These are phyloP conservation scores for Nymphalis urticae DNA, from an alignment of 2,888 invertebrate species.

Conservation along the genomic window DNA sequence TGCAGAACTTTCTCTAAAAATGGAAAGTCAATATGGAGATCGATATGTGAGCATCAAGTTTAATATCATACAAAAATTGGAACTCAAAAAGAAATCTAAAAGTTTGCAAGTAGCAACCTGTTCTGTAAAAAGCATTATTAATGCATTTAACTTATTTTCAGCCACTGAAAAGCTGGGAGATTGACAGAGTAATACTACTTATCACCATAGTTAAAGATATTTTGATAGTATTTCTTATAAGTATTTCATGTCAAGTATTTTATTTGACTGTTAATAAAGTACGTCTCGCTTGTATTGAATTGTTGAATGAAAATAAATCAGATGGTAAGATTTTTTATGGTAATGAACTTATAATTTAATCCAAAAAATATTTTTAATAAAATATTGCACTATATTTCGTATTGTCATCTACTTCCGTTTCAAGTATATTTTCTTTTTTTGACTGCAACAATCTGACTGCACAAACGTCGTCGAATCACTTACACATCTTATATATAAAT, in stretches of 20 bases:
- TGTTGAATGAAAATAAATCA: constrained; percentile 5
- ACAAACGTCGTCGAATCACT: too few relatives aligned
- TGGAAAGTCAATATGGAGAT: neutral
- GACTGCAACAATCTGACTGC: too few relatives aligned
- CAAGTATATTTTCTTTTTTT: too few relatives aligned
- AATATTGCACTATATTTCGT: too few relatives aligned
- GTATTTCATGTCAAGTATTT: constrained; percentile 20
- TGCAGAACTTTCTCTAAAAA: neutral
- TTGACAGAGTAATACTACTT: neutral
- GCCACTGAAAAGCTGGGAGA: neutral
- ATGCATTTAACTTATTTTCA: neutral
- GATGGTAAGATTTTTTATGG: constrained; percentile 6
- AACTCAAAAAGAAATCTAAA: too few relatives aligned
- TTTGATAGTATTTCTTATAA: neutral
- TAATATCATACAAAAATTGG: neutral
- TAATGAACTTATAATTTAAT: too few relatives aligned
- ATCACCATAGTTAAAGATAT: neutral
- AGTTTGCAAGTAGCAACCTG: too few relatives aligned
- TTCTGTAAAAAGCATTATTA: too few relatives aligned
- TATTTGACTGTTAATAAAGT: constrained; percentile 9
- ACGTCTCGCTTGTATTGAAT: constrained; percentile 5
- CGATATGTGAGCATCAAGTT: neutral
- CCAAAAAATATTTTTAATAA: too few relatives aligned
- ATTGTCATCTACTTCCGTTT: too few relatives aligned
- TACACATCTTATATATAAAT: too few relatives aligned